Conservation (phyloP, 2,888 invertebrate species). For the Cantharis nigra region DNA sequence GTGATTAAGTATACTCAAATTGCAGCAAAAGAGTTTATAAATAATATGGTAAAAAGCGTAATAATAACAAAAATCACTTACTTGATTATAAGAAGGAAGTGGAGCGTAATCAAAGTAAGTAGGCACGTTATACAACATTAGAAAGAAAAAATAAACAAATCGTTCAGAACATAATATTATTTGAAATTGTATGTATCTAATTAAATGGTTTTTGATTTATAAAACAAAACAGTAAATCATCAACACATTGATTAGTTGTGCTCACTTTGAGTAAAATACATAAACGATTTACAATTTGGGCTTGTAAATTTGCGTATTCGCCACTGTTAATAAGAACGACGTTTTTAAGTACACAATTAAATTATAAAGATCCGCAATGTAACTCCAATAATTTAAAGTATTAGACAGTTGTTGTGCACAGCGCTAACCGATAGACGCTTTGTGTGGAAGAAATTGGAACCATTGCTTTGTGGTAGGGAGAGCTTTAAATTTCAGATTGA, state of each 20-base stretch:
- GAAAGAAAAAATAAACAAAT: conserved; percentile 13
- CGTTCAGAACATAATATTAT: background rate
- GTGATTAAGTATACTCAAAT: no score
- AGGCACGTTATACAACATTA: conserved; percentile 46
- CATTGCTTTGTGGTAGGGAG: conserved; percentile 33
- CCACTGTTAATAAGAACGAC: conserved; percentile 39
- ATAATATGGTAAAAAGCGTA: background rate
- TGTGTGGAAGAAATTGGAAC: conserved; percentile 35
- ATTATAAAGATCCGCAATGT: conserved; percentile 42
- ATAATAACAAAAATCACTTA: conserved; percentile 24
- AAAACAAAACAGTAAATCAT: background rate
- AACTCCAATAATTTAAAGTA: conserved; percentile 40
- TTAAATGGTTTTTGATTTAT: background rate
- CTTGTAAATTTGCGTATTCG: conserved; percentile 25
- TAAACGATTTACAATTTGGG: conserved; percentile 13
- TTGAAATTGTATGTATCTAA: background rate
- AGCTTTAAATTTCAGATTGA: conserved; percentile 27
- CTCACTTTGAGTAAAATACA: background rate
- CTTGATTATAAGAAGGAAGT: conserved; percentile 45
- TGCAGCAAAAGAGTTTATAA: background rate
- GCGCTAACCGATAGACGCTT: conserved; percentile 37
- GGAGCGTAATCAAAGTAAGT: conserved; percentile 43
- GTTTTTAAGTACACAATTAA: conserved; percentile 42
- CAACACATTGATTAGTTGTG: background rate
- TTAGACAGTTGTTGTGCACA: conserved; percentile 29